These are phyloP conservation scores for Petroica traversi DNA, from an alignment of 2,113 vertebrate species.

Conservation along the genomic window DNA sequence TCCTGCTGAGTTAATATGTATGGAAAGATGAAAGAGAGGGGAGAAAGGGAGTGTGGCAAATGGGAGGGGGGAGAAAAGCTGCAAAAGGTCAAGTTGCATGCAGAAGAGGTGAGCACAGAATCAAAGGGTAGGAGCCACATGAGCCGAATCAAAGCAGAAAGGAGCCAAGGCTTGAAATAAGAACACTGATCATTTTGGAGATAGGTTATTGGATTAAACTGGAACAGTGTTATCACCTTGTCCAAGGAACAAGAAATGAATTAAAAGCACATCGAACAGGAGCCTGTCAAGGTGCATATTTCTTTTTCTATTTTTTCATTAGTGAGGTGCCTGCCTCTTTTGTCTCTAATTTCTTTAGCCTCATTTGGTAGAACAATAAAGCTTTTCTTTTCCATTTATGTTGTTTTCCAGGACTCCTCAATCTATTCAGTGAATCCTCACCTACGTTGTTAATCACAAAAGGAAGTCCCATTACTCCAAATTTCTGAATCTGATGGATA, in stretches of 20 bases:
- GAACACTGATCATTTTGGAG: conserved; percentile 54
- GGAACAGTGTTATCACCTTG: conserved; percentile 53
- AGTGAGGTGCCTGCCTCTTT: conserved; percentile 17
- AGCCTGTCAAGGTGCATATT: neutral
- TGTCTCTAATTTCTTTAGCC: conserved; percentile 4
- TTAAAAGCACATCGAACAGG: neutral
- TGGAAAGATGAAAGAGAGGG: conserved; percentile 63
- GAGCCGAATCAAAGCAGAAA: conserved; percentile 54
- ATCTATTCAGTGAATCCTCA: neutral
- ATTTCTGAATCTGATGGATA: neutral
- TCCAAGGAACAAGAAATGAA: conserved; percentile 52
- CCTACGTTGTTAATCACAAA: neutral
- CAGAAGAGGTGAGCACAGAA: conserved; percentile 59
- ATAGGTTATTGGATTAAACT: conserved; percentile 65
- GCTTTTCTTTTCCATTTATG: neutral
- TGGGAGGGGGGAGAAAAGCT: conserved; percentile 44
- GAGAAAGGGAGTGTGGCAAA: conserved; percentile 60
- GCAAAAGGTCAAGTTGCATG: conserved; percentile 66
- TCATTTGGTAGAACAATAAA: conserved; percentile 18
- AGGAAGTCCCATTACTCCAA: neutral
- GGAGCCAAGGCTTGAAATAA: conserved; percentile 56
- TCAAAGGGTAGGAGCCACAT: conserved; percentile 52
- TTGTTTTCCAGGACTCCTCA: neutral
- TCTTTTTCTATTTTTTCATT: conserved; percentile 43
- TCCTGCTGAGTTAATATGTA: conserved; percentile 66